These are phyloP conservation scores for Proales similis DNA, from an alignment of 1,140 invertebrate species.

Conservation along the genomic window DNA sequence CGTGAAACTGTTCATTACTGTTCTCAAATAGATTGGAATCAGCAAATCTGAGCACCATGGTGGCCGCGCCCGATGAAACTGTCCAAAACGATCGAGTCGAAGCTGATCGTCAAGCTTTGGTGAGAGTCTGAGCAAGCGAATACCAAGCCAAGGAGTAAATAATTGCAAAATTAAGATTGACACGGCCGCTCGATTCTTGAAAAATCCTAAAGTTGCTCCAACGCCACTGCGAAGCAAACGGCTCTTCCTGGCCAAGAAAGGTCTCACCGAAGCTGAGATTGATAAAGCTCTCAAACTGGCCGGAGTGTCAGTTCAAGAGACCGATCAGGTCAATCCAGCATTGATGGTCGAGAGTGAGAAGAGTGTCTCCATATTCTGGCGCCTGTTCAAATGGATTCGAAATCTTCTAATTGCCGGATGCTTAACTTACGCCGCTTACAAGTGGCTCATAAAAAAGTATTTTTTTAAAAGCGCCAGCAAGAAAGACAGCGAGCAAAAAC, in stretches of 20 bases:
- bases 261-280: constrained; percentile 25
- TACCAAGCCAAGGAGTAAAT: too few species aligned
- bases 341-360: too few species aligned
- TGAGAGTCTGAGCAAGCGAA: too few species aligned
- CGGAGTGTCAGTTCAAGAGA: not conserved
- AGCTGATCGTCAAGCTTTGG: too few species aligned
- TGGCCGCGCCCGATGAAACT: too few species aligned
- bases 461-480: not conserved
- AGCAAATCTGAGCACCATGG: too few species aligned
- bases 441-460: constrained; percentile 34
- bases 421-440: constrained; percentile 18
- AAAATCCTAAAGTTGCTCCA: constrained; percentile 33
- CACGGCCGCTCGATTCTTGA: constrained; percentile 27
- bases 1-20: too few species aligned
- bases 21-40: too few species aligned
- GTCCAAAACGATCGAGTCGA: too few species aligned
- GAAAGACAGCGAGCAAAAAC: not conserved
- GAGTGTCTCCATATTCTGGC: too few species aligned
- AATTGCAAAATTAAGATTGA: too few species aligned
- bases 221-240: constrained; percentile 20
- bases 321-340: not conserved
- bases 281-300: constrained; percentile 13
- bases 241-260: constrained; percentile 33
- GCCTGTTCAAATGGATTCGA: not conserved
- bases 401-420: constrained; percentile 29